Evolutionary conservation across 2,797 vertebrate species (phyloP).

Genomic region (Micrastur ruficollis): DNA sequence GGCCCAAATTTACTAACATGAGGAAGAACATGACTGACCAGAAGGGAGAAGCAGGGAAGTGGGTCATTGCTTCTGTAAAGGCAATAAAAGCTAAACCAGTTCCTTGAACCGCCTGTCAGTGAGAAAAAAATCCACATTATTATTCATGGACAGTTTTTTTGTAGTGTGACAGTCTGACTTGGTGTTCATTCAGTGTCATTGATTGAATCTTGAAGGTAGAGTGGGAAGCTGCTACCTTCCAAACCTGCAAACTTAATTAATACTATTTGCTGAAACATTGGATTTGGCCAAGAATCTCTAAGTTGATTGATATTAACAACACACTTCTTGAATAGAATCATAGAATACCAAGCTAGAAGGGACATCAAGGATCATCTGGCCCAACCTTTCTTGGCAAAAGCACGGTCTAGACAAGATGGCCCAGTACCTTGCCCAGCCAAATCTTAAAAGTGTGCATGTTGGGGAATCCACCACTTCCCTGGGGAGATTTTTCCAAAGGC

Average conservation of each 20-base stretch:
- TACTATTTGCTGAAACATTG: neutral
- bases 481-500: neutral
- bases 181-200: neutral
- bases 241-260: neutral
- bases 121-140: neutral
- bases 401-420: neutral
- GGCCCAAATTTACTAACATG: constrained; percentile 94
- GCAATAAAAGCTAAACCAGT: constrained; percentile 97
- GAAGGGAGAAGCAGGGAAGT: constrained; percentile 95
- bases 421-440: neutral
- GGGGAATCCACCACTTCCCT: neutral
- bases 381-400: neutral
- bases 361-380: neutral
- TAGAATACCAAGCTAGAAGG: neutral
- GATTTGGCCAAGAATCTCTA: neutral
- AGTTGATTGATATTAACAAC: neutral
- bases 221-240: neutral
- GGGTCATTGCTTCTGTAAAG: constrained; percentile 98
- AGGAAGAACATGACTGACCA: constrained; percentile 99
- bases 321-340: neutral
- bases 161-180: neutral
- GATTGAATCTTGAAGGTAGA: neutral
- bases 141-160: neutral
- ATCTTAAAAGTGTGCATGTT: neutral
- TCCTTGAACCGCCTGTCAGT: constrained; percentile 89